These are phyloP conservation scores for Drosophila ficusphila DNA, from an alignment of 1,140 invertebrate genomes.

Conservation along the genomic window DNA sequence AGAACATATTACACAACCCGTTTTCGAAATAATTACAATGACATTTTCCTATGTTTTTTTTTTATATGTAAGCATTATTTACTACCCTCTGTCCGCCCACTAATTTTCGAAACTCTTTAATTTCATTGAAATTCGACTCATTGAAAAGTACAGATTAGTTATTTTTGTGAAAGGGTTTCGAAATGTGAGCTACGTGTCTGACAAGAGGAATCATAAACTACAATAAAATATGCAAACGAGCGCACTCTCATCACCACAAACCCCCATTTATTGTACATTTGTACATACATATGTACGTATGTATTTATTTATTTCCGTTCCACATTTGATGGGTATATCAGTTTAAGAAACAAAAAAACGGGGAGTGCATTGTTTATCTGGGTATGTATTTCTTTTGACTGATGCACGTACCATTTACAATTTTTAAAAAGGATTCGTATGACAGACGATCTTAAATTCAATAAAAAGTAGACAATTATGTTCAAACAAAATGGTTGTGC, in stretches of 20 bases:
- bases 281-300: background rate
- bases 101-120: background rate
- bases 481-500: too few species aligned
- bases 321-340: slow-evolving; percentile 23
- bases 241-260: background rate
- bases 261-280: slow-evolving; percentile 22
- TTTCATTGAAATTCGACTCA: slow-evolving; percentile 14
- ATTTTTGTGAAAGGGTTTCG: slow-evolving; percentile 9
- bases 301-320: slow-evolving; percentile 43
- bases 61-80: background rate
- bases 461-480: too few species aligned
- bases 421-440: too few species aligned
- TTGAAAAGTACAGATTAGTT: background rate
- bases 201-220: slow-evolving; percentile 36
- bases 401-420: background rate
- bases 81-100: slow-evolving; percentile 9
- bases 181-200: slow-evolving; percentile 37
- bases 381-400: background rate
- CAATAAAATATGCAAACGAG: slow-evolving; percentile 26
- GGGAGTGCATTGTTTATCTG: background rate
- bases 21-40: background rate
- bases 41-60: slow-evolving; percentile 17
- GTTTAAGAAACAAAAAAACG: background rate
- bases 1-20: too few species aligned
- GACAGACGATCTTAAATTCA: too few species aligned